These are phyloP conservation scores for Dicyrtomina minuta DNA, from an alignment of 2,888 invertebrate genomes.

Conservation along the genomic window DNA sequence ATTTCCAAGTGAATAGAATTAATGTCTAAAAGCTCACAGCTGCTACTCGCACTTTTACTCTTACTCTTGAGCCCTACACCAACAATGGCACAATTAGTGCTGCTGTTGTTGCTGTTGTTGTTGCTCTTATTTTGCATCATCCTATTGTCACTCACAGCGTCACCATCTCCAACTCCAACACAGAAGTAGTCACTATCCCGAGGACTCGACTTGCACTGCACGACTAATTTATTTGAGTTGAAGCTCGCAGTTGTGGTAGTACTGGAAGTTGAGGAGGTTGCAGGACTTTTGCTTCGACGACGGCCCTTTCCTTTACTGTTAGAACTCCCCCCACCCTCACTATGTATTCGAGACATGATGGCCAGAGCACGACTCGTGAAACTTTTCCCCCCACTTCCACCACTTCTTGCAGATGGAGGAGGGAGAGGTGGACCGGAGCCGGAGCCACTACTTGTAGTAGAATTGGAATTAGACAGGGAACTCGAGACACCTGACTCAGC, in stretches of 20 bases:
- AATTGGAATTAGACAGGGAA: not conserved
- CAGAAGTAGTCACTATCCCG: not conserved
- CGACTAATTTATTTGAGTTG: not conserved
- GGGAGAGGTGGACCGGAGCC: too few relatives aligned
- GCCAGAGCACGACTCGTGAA: constrained; percentile 15
- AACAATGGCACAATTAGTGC: not conserved
- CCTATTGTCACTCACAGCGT: too few relatives aligned
- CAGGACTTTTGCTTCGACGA: constrained; percentile 49
- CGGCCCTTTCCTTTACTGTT: constrained; percentile 24
- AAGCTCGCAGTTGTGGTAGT: too few relatives aligned
- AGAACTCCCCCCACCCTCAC: not conserved
- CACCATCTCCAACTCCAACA: not conserved
- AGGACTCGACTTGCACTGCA: not conserved
- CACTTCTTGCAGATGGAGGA: too few relatives aligned
- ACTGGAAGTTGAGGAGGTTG: constrained; percentile 24
- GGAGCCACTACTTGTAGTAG: not conserved
- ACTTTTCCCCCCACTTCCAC: not conserved
- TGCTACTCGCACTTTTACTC: constrained; percentile 45
- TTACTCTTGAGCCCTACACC: constrained; percentile 1
- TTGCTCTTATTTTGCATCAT: not conserved
- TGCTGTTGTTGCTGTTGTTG: constrained; percentile 1
- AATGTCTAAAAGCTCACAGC: constrained; percentile 49
- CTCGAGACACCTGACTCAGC: not conserved
- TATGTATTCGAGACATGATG: constrained; percentile 20
- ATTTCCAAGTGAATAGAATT: not conserved